These are phyloP conservation scores for Drosophila suzukii DNA, from an alignment of 1,140 invertebrate genomes.

Conservation along the genomic window DNA sequence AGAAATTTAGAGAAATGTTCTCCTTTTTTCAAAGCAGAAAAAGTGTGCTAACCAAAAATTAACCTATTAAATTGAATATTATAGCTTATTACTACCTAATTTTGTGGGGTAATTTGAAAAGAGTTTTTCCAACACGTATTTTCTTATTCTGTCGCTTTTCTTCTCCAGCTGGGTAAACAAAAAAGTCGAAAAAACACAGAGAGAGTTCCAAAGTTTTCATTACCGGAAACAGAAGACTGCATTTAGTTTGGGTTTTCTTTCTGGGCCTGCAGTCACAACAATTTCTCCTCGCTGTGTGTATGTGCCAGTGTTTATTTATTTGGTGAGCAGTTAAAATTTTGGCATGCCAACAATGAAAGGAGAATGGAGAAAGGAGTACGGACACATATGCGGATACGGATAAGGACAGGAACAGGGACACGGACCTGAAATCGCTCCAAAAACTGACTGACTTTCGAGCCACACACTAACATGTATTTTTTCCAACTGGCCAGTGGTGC, in stretches of 20 bases:
- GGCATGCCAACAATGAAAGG: constrained; percentile 72
- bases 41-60: not conserved
- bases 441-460: constrained; percentile 49
- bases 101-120: not conserved
- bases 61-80: no score
- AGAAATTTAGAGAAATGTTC: not conserved
- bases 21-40: not conserved
- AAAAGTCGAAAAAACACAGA: constrained; percentile 10
- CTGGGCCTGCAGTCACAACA: constrained; percentile 33
- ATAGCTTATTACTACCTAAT: not conserved
- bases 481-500: constrained; percentile 27
- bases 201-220: constrained; percentile 69
- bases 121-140: not conserved
- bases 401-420: constrained; percentile 17
- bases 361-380: constrained; percentile 27
- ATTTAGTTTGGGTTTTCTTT: constrained; percentile 71
- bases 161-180: not conserved
- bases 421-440: constrained; percentile 24
- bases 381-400: constrained; percentile 12
- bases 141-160: not conserved
- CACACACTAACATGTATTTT: constrained; percentile 14
- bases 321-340: constrained; percentile 73
- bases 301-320: constrained; percentile 70
- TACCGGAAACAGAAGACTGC: constrained; percentile 73
- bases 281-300: constrained; percentile 24